These are phyloP conservation scores for Heteronetta atricapilla DNA, from an alignment of 2,113 vertebrate species.

Conservation along the genomic window DNA sequence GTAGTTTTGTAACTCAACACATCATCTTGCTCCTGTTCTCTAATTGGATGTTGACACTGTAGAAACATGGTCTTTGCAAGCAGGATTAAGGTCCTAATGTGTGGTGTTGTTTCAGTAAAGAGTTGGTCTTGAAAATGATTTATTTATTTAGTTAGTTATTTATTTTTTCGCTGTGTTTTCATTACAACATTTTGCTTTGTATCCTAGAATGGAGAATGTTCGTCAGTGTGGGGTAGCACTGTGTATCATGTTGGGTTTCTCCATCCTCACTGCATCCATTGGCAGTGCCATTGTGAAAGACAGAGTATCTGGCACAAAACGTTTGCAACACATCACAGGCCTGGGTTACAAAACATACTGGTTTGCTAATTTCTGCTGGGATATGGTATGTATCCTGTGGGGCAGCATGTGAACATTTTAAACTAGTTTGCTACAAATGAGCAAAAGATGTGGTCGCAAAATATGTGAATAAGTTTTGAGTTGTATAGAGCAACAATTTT, in stretches of 20 bases:
- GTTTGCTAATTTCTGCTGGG: conserved; percentile 74
- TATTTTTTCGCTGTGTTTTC: background rate
- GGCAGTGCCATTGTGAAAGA: conserved; percentile 70
- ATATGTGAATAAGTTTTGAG: background rate
- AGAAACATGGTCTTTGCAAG: background rate
- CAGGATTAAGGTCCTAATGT: background rate
- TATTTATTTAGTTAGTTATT: background rate
- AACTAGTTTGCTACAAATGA: background rate
- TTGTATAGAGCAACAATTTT: background rate
- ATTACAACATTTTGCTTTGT: background rate
- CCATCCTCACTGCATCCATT: conserved; percentile 68
- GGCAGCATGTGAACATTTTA: background rate
- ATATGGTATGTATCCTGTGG: conserved; percentile 70
- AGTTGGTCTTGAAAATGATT: background rate
- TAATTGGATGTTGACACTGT: background rate
- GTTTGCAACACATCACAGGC: conserved; percentile 76
- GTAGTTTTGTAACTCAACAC: background rate
- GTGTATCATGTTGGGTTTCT: conserved; percentile 78
- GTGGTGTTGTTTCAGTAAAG: background rate
- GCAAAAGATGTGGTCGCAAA: background rate
- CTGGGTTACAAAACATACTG: conserved; percentile 75
- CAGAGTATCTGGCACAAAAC: conserved; percentile 68
- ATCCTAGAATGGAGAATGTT: conserved; percentile 75
- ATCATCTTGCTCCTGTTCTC: background rate
- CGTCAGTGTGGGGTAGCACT: conserved; percentile 78